phyloP scores from a whole-genome alignment of 2,888 invertebrate genomes.

The Galeopsomyia nigrocyanea region DNA sequence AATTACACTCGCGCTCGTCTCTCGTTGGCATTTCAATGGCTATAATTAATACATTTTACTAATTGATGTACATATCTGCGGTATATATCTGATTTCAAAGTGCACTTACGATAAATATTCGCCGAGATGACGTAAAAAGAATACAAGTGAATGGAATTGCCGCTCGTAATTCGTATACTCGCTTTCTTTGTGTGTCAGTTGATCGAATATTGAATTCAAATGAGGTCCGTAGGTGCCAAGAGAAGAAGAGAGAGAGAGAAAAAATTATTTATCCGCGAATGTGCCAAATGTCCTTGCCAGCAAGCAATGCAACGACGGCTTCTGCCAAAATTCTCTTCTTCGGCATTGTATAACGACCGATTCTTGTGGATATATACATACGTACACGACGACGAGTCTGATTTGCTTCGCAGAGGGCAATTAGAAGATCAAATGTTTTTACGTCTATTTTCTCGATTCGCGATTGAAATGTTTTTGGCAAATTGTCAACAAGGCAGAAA shows the following conservation, averaged over 20 bases:
- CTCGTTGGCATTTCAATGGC: too few species aligned
- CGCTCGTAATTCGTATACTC: conserved; percentile 4
- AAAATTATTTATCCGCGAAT: conserved; percentile 41
- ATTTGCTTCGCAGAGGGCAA: conserved; percentile 9
- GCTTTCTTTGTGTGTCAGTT: conserved; percentile 2
- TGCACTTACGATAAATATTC: too few species aligned
- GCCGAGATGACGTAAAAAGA: too few species aligned
- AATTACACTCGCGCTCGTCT: too few species aligned
- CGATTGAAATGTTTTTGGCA: conserved; percentile 9
- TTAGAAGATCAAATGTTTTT: too few species aligned
- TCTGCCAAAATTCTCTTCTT: conserved; percentile 35
- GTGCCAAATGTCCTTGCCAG: conserved; percentile 47
- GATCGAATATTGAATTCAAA: conserved; percentile 45
- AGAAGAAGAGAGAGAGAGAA: conserved; percentile 20
- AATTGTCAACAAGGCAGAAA: too few species aligned
- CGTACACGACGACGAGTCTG: not conserved
- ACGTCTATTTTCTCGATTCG: not conserved
- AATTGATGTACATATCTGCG: too few species aligned
- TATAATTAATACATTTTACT: too few species aligned
- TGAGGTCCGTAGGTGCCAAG: conserved; percentile 36
- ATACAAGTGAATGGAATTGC: conserved; percentile 12
- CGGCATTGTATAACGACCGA: conserved; percentile 29
- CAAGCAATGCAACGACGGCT: conserved; percentile 1
- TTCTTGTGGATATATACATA: conserved; percentile 12
- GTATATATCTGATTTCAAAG: too few species aligned